Evolutionary conservation across 2,113 vertebrate species (phyloP).

Genomic region (Petroica traversi): DNA sequence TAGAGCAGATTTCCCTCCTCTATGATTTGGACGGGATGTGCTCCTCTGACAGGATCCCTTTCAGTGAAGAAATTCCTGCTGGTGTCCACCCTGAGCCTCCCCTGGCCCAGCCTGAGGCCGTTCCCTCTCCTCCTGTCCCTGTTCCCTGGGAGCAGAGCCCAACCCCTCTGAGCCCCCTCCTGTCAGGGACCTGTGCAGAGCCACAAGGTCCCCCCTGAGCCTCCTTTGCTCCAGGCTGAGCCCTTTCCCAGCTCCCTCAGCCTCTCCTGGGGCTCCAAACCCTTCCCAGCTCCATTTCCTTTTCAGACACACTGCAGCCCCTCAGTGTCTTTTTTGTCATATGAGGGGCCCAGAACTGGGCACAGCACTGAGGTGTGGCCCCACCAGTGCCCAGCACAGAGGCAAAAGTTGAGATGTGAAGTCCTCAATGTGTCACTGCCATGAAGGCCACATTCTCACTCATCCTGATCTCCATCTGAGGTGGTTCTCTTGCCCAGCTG

Average conservation of each 20-base stretch:
- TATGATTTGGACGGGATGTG: background rate
- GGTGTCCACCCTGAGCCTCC: accelerated
- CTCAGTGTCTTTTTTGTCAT: background rate
- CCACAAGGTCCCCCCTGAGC: background rate
- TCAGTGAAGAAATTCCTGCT: background rate
- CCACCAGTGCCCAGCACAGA: background rate
- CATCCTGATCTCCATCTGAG: background rate
- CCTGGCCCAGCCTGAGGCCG: background rate
- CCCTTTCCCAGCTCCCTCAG: background rate
- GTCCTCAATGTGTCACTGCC: no score
- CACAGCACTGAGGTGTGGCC: background rate
- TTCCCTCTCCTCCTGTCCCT: background rate
- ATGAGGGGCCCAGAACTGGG: background rate
- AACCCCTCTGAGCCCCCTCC: background rate
- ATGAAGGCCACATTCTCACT: accelerated
- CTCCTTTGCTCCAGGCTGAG: background rate
- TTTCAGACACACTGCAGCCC: accelerated
- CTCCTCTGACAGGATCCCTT: background rate
- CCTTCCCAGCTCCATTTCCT: accelerated
- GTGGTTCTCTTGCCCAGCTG: background rate
- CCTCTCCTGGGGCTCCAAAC: accelerated
- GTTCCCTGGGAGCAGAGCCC: background rate
- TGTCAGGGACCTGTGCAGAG: background rate
- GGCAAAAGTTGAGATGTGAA: background rate
- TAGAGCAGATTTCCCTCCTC: background rate